Evolutionary conservation across 1,140 invertebrate species (phyloP), one percentile per base, ranked within the genome.

Genomic region (Atta texana): DNA sequence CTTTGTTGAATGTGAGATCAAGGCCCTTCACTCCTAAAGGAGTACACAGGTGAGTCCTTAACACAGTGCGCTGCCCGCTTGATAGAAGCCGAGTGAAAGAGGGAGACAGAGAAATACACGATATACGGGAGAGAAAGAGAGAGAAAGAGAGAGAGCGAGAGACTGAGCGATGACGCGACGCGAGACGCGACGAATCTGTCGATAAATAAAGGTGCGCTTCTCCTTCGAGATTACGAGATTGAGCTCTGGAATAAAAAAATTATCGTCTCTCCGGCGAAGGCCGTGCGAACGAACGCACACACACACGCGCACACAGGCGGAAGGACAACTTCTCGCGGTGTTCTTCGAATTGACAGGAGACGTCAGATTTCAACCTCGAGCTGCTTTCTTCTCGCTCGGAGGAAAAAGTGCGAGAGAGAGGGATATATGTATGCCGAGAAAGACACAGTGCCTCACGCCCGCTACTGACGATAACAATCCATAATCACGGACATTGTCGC

Each of bases 381-480:
- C 16, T 31, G 6, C 16, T 49, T n/a, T n/a, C 55, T 49, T 87
- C 18, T 69, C 63, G 8, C 69, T 44, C 64, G 71, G 44, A 24
- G 16, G 77, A 55, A 77, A 24, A 66, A 16, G 10, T 21, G 14
- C 39, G 31, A 71, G 44, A 69, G 49, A 59, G 57, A 31, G 75
- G 74, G 39, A 66, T 39, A 14, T 44, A 74, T 24, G 14, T 28
- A 51, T 21, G 21, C 21, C 63, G 34, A 84, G 16, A 84, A 44
- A 75, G 31, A 74, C 64, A 76, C 57, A 66, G 31, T 88, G 86
- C 31, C 24, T 78, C 66, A 86, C 84, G 86, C 90, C 92, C 92
- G 94, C 93, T 95, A 94, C 86, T 94, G 93, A 84, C 89, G 91
- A 93, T 92, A 92, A 94, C 92, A 93, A 94, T 95, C 94, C 94